These are phyloP conservation scores for Falcunculus frontatus DNA, from an alignment of 2,113 vertebrate species.

Conservation along the genomic window DNA sequence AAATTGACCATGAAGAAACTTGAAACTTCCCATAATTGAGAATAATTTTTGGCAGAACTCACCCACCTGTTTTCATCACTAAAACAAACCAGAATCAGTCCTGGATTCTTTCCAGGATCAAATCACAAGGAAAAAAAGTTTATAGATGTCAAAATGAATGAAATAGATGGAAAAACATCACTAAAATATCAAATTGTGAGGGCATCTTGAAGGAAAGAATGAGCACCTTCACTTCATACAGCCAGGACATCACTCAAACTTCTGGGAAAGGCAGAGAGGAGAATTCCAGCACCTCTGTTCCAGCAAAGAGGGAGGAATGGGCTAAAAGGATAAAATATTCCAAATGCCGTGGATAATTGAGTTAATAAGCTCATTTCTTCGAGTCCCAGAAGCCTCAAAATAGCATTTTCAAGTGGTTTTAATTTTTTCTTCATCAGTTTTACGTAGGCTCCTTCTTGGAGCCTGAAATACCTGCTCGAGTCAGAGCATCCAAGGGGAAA, in stretches of 20 bases:
- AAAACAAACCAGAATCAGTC: not conserved
- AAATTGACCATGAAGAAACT: not conserved
- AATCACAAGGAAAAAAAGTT: not conserved
- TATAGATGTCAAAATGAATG: not conserved
- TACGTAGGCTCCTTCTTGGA: not conserved
- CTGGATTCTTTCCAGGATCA: not conserved
- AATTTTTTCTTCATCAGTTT: not conserved
- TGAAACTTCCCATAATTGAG: not conserved
- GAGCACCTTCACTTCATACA: not conserved
- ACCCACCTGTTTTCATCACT: not conserved
- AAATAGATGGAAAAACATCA: not conserved
- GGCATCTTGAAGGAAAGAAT: not conserved
- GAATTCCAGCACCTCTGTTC: not conserved
- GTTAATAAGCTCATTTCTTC: not conserved
- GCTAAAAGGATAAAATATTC: not conserved
- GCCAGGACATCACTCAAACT: not conserved
- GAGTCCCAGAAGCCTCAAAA: not conserved
- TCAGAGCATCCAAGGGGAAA: not conserved
- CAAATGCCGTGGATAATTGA: slow-evolving; percentile 14
- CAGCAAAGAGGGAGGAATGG: not conserved
- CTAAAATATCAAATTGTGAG: not conserved
- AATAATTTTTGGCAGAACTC: not conserved
- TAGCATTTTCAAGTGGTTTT: slow-evolving; percentile 18
- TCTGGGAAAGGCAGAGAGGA: not conserved
- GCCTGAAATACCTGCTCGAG: not conserved